Evolutionary conservation across 2,888 invertebrate species (phyloP), one percentile per base, ranked within the genome.

Genomic region (Apoda limacodes): DNA sequence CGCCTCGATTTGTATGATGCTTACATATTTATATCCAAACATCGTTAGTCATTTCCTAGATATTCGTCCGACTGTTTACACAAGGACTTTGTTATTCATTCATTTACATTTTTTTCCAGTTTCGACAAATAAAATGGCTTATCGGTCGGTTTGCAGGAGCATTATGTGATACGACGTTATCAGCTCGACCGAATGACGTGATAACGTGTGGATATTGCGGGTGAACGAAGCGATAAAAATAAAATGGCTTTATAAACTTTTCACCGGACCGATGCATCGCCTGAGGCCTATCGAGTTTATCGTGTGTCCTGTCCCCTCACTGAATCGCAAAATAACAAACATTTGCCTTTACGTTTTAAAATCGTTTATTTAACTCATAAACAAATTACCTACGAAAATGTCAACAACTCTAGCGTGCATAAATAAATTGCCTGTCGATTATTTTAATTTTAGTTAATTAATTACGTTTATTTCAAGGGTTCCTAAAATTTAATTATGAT

Each of bases 141-240:
- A 61, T 60, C 51, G 50, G 47, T 34, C 52, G 55, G 52, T 60
- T 55, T 55, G 52, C 48, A 53, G 49, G 45, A 46, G 46, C 54
- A 60, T 64, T 63, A 60, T 51, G 46, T 57, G 61, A 60, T 63
- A 59, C 39, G 46, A 39, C 48, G 55, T 69, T 75, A 74, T 76
- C 74, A 62, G 54, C 43, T 40, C 39, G 42, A 51, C 52, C 44
- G 54, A 61, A 60, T 62, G 56, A 62, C 60, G 62, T 67, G 70
- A 71, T 72, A 72, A 63, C 59, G 55, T 45, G 54, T 56, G 52
- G 50, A 47, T 60, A 60, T 64, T 68, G 64, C 60, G 58, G 58
- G 48, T 57, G 54, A 65, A 57, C 56, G 51, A 52, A 54, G 50
- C 56, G 65, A 71, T 71, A 68, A 72, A 70, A 67, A 69, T 60